A percentile compares a stretch with the other conserved stretches of the same genome.
Conservation (phyloP, 2,888 invertebrate species). For the Epirrhoe alternata region DNA sequence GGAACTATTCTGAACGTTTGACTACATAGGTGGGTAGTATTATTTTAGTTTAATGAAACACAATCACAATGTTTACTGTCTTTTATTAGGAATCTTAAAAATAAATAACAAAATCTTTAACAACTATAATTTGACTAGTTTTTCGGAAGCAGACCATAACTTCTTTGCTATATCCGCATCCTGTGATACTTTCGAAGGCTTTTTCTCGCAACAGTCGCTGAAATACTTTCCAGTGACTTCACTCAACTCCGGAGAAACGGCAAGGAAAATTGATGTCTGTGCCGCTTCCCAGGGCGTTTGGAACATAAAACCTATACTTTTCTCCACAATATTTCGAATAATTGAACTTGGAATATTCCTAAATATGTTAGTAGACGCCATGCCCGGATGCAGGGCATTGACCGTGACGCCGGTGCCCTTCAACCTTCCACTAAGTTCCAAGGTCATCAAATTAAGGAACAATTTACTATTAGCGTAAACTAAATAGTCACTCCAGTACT, state of each 20-base stretch:
- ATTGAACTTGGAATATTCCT: constrained; percentile 83
- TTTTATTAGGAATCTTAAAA: constrained; percentile 7
- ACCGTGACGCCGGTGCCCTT: constrained; percentile 87
- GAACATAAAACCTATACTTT: constrained; percentile 68
- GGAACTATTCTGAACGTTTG: neutral
- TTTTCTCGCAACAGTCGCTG: constrained; percentile 82
- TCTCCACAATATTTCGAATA: constrained; percentile 61
- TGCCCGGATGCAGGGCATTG: constrained; percentile 89
- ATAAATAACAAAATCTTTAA: constrained; percentile 8
- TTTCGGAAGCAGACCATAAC: constrained; percentile 88
- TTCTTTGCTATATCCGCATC: constrained; percentile 83
- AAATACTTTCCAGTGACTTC: constrained; percentile 88
- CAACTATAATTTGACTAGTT: constrained; percentile 68
- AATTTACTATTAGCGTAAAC: constrained; percentile 85
- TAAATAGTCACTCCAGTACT: constrained; percentile 79
- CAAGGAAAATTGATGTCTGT: constrained; percentile 86
- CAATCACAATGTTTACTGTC: neutral
- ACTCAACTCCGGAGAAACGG: constrained; percentile 83
- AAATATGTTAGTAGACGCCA: constrained; percentile 87
- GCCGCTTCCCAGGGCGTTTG: constrained; percentile 87
- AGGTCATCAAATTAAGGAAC: constrained; percentile 87
- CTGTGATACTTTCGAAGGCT: constrained; percentile 80
- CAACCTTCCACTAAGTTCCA: constrained; percentile 85
- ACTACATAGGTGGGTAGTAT: neutral
- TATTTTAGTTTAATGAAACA: neutral